These are phyloP conservation scores for Chaetogeoica ovagalla DNA, from an alignment of 2,888 invertebrate species.

Conservation along the genomic window DNA sequence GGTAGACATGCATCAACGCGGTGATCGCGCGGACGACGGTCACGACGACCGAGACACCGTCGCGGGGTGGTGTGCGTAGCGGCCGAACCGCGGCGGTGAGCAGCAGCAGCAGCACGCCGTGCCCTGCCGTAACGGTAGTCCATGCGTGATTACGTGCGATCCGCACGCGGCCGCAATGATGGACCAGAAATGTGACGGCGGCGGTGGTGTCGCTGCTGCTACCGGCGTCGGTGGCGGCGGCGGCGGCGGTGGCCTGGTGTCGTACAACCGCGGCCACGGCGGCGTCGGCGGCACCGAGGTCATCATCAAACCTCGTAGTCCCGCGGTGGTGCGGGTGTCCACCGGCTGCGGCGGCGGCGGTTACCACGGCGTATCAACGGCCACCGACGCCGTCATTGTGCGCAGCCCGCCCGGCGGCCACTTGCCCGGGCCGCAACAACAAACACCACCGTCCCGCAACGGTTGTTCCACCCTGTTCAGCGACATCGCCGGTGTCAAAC, in stretches of 20 bases:
- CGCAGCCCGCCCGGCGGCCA: slow-evolving; percentile 46
- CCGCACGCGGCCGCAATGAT: slow-evolving; percentile 48
- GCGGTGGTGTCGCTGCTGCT: slow-evolving; percentile 36
- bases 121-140: slow-evolving; percentile 34
- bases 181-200: slow-evolving; percentile 53
- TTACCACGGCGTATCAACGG: slow-evolving; percentile 19
- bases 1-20: slow-evolving; percentile 21
- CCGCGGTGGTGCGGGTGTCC: slow-evolving; percentile 27
- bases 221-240: slow-evolving; percentile 23
- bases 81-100: slow-evolving; percentile 48
- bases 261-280: slow-evolving; percentile 43
- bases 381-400: slow-evolving; percentile 31
- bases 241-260: slow-evolving; percentile 35
- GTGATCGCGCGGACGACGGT: slow-evolving; percentile 20
- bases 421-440: slow-evolving; percentile 36
- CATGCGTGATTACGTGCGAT: slow-evolving; percentile 50
- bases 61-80: slow-evolving; percentile 47
- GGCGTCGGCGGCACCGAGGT: slow-evolving; percentile 48
- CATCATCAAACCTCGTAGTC: slow-evolving; percentile 51
- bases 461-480: slow-evolving; percentile 61
- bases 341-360: slow-evolving; percentile 6
- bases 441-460: slow-evolving; percentile 56
- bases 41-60: slow-evolving; percentile 26
- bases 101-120: slow-evolving; percentile 45
- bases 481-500: slow-evolving; percentile 60